Evolutionary conservation across 2,888 invertebrate species (phyloP).

Genomic region (Plebejus argus): DNA sequence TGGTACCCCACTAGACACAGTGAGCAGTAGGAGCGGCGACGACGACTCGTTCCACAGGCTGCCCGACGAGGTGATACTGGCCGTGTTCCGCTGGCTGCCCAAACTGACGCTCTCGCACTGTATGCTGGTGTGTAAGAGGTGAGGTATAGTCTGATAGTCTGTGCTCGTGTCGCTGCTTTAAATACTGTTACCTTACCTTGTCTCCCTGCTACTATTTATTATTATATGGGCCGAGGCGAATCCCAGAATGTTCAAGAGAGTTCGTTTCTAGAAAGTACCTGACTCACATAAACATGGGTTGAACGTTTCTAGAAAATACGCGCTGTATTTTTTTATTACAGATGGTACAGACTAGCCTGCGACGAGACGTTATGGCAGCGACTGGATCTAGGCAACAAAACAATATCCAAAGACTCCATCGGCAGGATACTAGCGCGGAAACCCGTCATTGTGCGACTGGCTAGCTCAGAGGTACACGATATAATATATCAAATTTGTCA

Average conservation of each 20-base stretch:
- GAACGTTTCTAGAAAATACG: no score
- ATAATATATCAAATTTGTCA: not conserved
- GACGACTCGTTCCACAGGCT: conserved; percentile 84
- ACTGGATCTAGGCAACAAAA: conserved; percentile 88
- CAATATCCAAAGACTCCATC: conserved; percentile 84
- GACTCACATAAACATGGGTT: no score
- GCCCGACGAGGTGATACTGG: conserved; percentile 93
- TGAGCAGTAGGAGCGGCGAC: conserved; percentile 39
- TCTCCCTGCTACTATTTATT: no score
- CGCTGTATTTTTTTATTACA: conserved; percentile 49
- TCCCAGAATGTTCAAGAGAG: no score
- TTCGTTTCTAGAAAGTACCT: no score
- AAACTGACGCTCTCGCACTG: conserved; percentile 87
- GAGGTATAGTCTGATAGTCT: no score
- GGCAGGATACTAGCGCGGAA: conserved; percentile 89
- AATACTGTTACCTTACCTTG: no score
- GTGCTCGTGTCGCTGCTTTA: no score
- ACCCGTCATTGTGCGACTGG: conserved; percentile 87
- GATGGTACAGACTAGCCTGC: conserved; percentile 89
- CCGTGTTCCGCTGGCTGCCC: conserved; percentile 91
- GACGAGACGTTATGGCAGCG: conserved; percentile 94
- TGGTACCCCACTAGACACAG: not conserved
- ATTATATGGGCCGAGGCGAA: no score
- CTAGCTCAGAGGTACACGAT: conserved; percentile 87
- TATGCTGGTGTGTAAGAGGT: conserved; percentile 86